Evolutionary conservation across 2,113 vertebrate species (phyloP).

Genomic region (Tupaia chinensis): DNA sequence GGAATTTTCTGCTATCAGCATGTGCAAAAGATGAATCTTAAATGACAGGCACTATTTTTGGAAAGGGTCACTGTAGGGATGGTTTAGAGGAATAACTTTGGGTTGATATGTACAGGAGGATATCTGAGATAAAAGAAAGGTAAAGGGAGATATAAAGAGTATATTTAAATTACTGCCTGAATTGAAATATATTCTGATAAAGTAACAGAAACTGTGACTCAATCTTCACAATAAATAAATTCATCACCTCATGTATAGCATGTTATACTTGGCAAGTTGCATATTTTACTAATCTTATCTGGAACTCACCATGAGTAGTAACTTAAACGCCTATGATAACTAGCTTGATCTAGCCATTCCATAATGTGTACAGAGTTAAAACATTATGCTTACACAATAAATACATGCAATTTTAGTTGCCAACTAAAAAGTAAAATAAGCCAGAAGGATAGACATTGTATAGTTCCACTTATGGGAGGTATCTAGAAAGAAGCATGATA

Average conservation of each 20-base stretch:
- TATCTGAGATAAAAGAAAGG: neutral
- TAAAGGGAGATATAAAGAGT: neutral
- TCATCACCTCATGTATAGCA: neutral
- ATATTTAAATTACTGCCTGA: neutral
- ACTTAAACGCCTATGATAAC: neutral
- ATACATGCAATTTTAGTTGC: neutral
- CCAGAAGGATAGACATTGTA: neutral
- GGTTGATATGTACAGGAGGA: neutral
- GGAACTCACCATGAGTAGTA: neutral
- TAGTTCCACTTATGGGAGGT: neutral
- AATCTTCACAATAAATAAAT: neutral
- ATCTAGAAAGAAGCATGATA: neutral
- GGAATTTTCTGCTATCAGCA: neutral
- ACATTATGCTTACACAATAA: neutral
- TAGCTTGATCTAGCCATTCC: neutral
- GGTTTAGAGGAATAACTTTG: neutral
- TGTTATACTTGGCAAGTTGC: neutral
- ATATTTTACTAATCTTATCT: neutral
- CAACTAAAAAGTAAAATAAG: neutral
- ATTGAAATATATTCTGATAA: neutral
- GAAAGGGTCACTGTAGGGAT: neutral
- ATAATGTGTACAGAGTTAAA: neutral
- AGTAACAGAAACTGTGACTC: neutral
- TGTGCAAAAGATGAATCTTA: neutral
- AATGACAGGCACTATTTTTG: neutral